Evolutionary conservation across 1,140 invertebrate genomes (phyloP).

Genomic region (Zaprionus vittiger): DNA sequence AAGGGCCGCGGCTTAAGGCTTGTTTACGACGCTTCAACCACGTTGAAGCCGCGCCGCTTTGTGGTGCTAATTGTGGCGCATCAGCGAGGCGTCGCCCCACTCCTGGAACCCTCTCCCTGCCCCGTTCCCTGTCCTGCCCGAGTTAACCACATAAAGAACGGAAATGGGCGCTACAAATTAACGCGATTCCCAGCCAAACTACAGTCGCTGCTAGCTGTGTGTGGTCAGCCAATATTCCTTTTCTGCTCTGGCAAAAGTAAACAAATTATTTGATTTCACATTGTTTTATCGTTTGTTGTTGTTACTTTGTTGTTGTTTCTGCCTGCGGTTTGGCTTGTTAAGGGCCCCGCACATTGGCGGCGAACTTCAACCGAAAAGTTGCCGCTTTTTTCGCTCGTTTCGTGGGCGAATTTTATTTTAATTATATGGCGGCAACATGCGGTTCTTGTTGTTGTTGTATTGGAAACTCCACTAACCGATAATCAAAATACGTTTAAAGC

Average conservation of each 20-base stretch:
- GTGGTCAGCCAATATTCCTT: slow-evolving; percentile 45
- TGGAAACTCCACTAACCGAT: slow-evolving; percentile 41
- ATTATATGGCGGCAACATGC: slow-evolving; percentile 46
- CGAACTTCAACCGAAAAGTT: slow-evolving; percentile 57
- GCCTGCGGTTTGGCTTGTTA: slow-evolving; percentile 67
- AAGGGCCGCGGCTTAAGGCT: slow-evolving; percentile 53
- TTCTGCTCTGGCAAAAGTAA: slow-evolving; percentile 57
- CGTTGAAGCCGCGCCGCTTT: slow-evolving; percentile 23
- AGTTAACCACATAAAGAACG: slow-evolving; percentile 64
- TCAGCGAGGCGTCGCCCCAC: slow-evolving; percentile 55
- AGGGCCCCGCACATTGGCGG: slow-evolving; percentile 42
- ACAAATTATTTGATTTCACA: slow-evolving; percentile 74
- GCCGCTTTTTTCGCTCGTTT: slow-evolving; percentile 31
- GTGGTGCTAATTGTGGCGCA: slow-evolving; percentile 71
- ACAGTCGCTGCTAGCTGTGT: slow-evolving; percentile 42
- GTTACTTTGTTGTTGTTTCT: slow-evolving; percentile 48
- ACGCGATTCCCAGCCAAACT: slow-evolving; percentile 21
- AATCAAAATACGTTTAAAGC: slow-evolving; percentile 64
- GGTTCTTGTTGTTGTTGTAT: slow-evolving; percentile 19
- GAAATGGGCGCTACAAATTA: slow-evolving; percentile 76
- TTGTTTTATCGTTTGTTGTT: slow-evolving; percentile 5
- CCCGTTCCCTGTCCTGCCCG: not conserved
- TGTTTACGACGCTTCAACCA: slow-evolving; percentile 53
- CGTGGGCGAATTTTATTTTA: slow-evolving; percentile 62
- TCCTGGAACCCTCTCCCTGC: not conserved